Conservation (phyloP, 2,797 vertebrate species). For the Falco peregrinus region DNA sequence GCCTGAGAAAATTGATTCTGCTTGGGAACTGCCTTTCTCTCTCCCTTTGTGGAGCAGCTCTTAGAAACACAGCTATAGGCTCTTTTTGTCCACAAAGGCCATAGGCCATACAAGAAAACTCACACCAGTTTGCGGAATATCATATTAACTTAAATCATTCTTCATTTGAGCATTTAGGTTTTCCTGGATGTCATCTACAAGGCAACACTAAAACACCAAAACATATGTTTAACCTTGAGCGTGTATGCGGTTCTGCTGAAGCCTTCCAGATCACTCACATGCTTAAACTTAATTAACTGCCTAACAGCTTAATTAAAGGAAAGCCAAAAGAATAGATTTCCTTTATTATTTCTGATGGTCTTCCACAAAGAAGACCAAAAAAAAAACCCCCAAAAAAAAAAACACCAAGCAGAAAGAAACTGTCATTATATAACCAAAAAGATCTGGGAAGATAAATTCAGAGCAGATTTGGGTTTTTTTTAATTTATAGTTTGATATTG, state of each 20-base stretch:
- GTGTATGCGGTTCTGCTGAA: not conserved
- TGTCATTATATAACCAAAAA: not conserved
- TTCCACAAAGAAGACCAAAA: not conserved
- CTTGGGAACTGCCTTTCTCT: not conserved
- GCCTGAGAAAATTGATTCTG: fast-evolving
- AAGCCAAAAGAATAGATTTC: not conserved
- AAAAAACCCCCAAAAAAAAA: not conserved
- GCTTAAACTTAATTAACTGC: not conserved
- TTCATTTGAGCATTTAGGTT: not conserved
- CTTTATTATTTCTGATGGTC: not conserved
- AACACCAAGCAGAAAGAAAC: not conserved
- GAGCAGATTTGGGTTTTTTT: not conserved
- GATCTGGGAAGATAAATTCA: not conserved
- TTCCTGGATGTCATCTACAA: not conserved
- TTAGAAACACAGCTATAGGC: not conserved
- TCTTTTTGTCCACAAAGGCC: not conserved
- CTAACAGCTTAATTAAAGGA: not conserved
- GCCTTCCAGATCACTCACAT: not conserved
- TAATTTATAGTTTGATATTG: not conserved
- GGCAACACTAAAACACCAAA: not conserved
- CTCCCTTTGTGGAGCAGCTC: not conserved
- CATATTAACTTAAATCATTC: not conserved
- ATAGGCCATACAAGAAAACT: not conserved
- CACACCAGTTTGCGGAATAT: not conserved
- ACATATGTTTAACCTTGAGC: not conserved